Evolutionary conservation across 2,797 vertebrate genomes (phyloP).

Genomic region (Sebastes oblongus): DNA sequence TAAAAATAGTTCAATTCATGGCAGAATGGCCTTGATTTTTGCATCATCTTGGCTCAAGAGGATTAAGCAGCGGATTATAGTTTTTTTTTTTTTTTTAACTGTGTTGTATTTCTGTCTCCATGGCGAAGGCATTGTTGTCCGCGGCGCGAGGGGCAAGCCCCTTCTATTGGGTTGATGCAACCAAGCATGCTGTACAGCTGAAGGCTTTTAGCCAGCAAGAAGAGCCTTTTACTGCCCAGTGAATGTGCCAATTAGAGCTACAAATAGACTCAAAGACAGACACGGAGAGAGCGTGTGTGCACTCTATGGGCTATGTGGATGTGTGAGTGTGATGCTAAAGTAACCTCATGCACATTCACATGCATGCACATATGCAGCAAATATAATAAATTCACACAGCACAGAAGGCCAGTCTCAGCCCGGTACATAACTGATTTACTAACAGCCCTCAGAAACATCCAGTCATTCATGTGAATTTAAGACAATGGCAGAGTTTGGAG

Average conservation of each 20-base stretch:
- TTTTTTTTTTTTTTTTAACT: slow-evolving; percentile 4
- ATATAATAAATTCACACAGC: neutral
- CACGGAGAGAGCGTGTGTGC: neutral
- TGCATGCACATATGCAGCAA: neutral
- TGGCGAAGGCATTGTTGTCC: slow-evolving; percentile 44
- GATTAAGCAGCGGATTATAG: slow-evolving; percentile 70
- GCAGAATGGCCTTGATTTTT: slow-evolving; percentile 50
- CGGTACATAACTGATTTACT: neutral
- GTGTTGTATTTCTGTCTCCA: slow-evolving; percentile 48
- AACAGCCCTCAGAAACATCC: neutral
- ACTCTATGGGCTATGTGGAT: neutral
- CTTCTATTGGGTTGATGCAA: slow-evolving; percentile 56
- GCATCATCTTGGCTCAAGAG: slow-evolving; percentile 52
- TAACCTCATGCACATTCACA: neutral
- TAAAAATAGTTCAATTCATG: slow-evolving; percentile 54
- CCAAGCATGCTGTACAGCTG: slow-evolving; percentile 59
- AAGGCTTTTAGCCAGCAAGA: slow-evolving; percentile 59
- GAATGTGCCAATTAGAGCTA: slow-evolving; percentile 63
- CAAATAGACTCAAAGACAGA: slow-evolving; percentile 48
- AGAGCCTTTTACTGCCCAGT: slow-evolving; percentile 49
- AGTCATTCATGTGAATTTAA: neutral
- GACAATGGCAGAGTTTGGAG: no score
- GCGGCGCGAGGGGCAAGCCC: slow-evolving; percentile 25
- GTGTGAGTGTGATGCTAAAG: neutral
- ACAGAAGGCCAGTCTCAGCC: neutral